Conservation (phyloP, 64 coral and sea anemone genomes). For the Montipora capricornis region DNA sequence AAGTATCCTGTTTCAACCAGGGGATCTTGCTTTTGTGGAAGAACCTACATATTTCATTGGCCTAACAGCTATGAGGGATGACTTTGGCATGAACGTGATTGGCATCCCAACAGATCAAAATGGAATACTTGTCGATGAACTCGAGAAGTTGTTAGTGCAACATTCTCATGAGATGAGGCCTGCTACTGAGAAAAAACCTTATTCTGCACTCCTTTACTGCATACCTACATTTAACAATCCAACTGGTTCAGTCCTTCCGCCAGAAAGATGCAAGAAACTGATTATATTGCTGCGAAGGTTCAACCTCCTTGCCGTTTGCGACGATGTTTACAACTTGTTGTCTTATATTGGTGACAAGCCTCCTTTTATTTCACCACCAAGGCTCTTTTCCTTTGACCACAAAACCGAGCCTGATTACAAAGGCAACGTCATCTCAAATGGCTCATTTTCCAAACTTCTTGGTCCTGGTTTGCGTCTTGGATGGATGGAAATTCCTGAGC, state of each 20-base stretch:
- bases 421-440: slow-evolving; percentile 93
- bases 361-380: slow-evolving; percentile 20
- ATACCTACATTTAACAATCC: slow-evolving; percentile 95
- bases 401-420: slow-evolving; percentile 90
- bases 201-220: slow-evolving; percentile 72
- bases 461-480: slow-evolving; percentile 90
- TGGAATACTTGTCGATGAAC: slow-evolving; percentile 82
- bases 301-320: slow-evolving; percentile 86
- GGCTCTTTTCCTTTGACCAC: slow-evolving; percentile 84
- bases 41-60: slow-evolving; percentile 91
- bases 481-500: slow-evolving; percentile 85
- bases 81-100: slow-evolving; percentile 75
- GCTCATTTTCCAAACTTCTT: slow-evolving; percentile 86
- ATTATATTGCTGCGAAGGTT: slow-evolving; percentile 76
- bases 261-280: slow-evolving; percentile 71
- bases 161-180: slow-evolving; percentile 7
- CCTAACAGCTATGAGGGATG: slow-evolving; percentile 54
- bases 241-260: slow-evolving; percentile 64
- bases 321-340: slow-evolving; percentile 93
- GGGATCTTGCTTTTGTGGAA: slow-evolving; percentile 86
- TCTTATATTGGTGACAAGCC: slow-evolving; percentile 72
- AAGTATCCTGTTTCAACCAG: slow-evolving; percentile 59
- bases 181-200: slow-evolving; percentile 65
- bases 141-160: slow-evolving; percentile 78
- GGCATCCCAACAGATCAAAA: slow-evolving; percentile 69